phyloP scores from a whole-genome alignment of 2,888 invertebrate genomes.

The Lasioglossum pauxillum region DNA sequence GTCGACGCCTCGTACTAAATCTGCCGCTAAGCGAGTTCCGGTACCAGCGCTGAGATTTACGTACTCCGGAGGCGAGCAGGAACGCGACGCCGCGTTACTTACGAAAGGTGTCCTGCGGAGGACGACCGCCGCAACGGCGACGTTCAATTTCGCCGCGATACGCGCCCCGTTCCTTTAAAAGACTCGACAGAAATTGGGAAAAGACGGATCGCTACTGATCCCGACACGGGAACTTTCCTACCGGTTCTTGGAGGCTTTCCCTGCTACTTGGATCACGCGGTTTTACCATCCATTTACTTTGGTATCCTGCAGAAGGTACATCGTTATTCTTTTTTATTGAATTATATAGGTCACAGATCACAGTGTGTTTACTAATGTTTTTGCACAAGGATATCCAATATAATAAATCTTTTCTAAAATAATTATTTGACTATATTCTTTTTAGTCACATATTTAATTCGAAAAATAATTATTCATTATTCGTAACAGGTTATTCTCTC shows the following conservation, averaged over 20 bases:
- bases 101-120: neutral
- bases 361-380: too few species aligned
- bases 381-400: too few species aligned
- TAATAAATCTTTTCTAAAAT: too few species aligned
- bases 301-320: too few species aligned
- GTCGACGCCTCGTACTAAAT: constrained; percentile 81
- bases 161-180: neutral
- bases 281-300: too few species aligned
- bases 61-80: constrained; percentile 70
- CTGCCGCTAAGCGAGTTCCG: constrained; percentile 80
- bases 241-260: neutral
- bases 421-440: too few species aligned
- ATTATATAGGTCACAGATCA: too few species aligned
- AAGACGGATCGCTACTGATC: neutral
- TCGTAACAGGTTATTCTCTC: too few species aligned
- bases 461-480: too few species aligned
- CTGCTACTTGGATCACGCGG: neutral
- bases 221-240: neutral
- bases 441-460: too few species aligned
- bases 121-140: neutral
- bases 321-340: too few species aligned
- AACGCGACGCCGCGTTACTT: constrained; percentile 14
- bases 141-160: neutral
- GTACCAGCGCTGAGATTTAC: constrained; percentile 79
- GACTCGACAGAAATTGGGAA: neutral